These are phyloP conservation scores for Unio delphinus DNA, from an alignment of 2,888 invertebrate genomes.

Conservation along the genomic window DNA sequence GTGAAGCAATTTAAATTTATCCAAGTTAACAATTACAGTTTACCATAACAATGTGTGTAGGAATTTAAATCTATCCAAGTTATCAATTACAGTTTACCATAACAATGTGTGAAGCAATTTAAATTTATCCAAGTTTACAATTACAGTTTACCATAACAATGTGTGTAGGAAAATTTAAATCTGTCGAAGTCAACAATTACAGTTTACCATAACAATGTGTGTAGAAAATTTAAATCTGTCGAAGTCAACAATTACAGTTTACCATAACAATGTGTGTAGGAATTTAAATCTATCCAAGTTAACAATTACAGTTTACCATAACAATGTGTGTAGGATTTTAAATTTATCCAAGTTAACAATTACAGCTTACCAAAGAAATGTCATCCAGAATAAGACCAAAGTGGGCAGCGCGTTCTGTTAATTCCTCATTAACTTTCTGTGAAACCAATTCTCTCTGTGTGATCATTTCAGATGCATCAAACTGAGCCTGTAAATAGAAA, in stretches of 20 bases:
- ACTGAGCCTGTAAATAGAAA: conserved; percentile 82
- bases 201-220: no score
- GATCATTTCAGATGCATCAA: conserved; percentile 98
- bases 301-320: conserved; percentile 44
- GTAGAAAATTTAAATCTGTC: background rate
- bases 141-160: no score
- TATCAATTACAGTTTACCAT: no score
- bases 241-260: background rate
- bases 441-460: conserved; percentile 96
- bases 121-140: no score
- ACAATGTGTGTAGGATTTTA: background rate
- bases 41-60: no score
- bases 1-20: background rate
- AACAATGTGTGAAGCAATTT: no score
- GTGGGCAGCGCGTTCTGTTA: conserved; percentile 92
- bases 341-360: background rate
- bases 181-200: background rate
- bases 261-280: background rate
- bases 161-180: background rate
- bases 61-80: no score
- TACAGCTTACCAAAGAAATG: conserved; percentile 86
- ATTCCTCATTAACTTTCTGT: conserved; percentile 90
- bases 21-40: background rate
- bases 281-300: background rate
- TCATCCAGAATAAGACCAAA: conserved; percentile 98